Conservation (phyloP, 2,797 vertebrate genomes). For the Epinephelus awoara region DNA sequence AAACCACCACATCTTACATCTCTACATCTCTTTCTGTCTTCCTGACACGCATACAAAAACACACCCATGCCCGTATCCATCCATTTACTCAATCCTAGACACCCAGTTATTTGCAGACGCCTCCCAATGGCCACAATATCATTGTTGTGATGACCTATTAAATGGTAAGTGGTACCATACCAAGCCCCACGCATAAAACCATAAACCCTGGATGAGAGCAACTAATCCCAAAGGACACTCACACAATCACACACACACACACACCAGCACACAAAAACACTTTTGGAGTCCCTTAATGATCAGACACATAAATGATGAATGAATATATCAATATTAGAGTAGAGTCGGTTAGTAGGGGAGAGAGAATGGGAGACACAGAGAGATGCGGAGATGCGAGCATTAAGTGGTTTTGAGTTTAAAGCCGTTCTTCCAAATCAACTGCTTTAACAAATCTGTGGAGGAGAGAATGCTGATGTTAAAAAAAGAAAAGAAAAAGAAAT, state of each 20-base stretch:
- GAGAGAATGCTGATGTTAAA: conserved; percentile 41
- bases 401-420: conserved; percentile 72
- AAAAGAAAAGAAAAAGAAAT: conserved; percentile 43
- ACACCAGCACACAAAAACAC: conserved; percentile 46
- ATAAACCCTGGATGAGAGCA: conserved; percentile 71
- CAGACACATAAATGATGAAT: conserved; percentile 83
- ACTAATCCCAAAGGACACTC: conserved; percentile 68
- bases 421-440: conserved; percentile 52
- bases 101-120: conserved; percentile 52
- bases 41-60: conserved; percentile 22
- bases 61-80: conserved; percentile 44
- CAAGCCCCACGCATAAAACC: conserved; percentile 67
- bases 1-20: conserved; percentile 14
- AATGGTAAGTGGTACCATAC: conserved; percentile 79
- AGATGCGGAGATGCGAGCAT: conserved; percentile 54
- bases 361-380: conserved; percentile 36
- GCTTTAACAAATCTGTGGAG: conserved; percentile 63
- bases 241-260: conserved; percentile 33
- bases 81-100: conserved; percentile 57
- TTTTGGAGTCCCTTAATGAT: conserved; percentile 79
- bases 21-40: neutral
- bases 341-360: conserved; percentile 64
- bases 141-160: conserved; percentile 78
- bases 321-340: conserved; percentile 80
- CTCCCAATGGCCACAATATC: conserved; percentile 67